phyloP scores from a whole-genome alignment of 2,888 invertebrate species.

The Parapristionchus giblindavisi region DNA sequence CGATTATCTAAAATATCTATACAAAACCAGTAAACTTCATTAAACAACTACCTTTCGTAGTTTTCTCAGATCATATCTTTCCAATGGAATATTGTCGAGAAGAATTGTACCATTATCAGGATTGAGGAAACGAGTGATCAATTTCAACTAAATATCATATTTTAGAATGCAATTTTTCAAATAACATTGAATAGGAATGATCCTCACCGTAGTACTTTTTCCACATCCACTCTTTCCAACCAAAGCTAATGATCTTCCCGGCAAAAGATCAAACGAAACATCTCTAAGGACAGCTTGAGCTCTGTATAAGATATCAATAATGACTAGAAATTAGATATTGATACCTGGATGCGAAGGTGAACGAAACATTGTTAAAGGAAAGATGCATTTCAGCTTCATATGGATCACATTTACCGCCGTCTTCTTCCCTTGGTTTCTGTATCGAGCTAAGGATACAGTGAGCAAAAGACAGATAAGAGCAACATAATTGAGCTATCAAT shows the following conservation, averaged over 20 bases:
- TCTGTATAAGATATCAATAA: background rate
- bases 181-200: background rate
- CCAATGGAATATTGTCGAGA: background rate
- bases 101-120: constrained; percentile 16
- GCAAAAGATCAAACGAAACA: constrained; percentile 12
- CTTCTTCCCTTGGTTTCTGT: background rate
- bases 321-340: background rate
- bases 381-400: background rate
- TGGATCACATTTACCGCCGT: background rate
- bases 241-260: constrained; percentile 9
- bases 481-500: too few relatives aligned
- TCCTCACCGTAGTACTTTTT: constrained; percentile 29
- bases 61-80: constrained; percentile 5
- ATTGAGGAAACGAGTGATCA: constrained; percentile 19
- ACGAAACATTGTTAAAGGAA: constrained; percentile 12
- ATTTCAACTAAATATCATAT: constrained; percentile 2
- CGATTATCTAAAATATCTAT: constrained; percentile 9
- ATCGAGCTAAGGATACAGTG: too few relatives aligned
- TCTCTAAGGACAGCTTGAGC: constrained; percentile 2
- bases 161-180: background rate
- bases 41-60: background rate
- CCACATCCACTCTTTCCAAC: constrained; percentile 34
- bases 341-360: constrained; percentile 1
- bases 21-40: background rate
- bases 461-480: too few relatives aligned